Base-by-base conservation (phyloP, 2,113 vertebrate species). In the Ia io region DNA sequence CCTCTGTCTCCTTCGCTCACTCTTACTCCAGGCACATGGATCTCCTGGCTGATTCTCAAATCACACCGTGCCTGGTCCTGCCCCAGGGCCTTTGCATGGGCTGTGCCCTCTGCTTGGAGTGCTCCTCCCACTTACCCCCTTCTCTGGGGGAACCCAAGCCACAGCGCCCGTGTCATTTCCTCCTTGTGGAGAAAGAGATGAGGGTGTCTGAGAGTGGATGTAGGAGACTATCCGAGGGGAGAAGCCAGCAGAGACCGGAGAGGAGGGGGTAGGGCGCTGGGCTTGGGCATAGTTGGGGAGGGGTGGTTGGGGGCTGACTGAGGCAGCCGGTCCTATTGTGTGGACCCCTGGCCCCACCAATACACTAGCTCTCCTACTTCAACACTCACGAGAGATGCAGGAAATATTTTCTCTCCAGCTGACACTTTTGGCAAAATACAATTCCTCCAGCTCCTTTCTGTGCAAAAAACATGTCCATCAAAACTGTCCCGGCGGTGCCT, bases 401-500 rank as follows among this genome's bases (percentile, higher is more conserved):
- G 97, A 97, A 96, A 96, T 98, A 95, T 97, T 97, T 98, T 97
- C 97, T 97, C 97, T 96, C 71, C 0, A 49, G 83, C 56, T 97
- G 97, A 97, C 84, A 93, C 83, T 97, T 96, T 88, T 93, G 97
- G 97, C 92, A 97, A 97, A 97, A 98, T 96, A 95, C 35, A 67
- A 59, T 71, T 13, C 84, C 87, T 85, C 77, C 32, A 67, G 91
- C 9, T 77, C 35, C 82, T 91, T 40, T 71, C 63, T 4, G 16
- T 79, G 88, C 80, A 93, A 97, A 96, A 88, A 37, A 70, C 94
- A 89, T 74, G 97, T 97, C 85, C 0, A 97, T 98, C 96, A 97
- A 95, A 97, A 91, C 35, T 49, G 6, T 96, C 89, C 93, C 13
- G 4, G 87, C 0, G 53, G 94, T 6, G 90, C 73, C 73, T 20